Evolutionary conservation across 2,888 invertebrate species (phyloP), one percentile per base, ranked within the genome.

Genomic region (Dicycla oo): DNA sequence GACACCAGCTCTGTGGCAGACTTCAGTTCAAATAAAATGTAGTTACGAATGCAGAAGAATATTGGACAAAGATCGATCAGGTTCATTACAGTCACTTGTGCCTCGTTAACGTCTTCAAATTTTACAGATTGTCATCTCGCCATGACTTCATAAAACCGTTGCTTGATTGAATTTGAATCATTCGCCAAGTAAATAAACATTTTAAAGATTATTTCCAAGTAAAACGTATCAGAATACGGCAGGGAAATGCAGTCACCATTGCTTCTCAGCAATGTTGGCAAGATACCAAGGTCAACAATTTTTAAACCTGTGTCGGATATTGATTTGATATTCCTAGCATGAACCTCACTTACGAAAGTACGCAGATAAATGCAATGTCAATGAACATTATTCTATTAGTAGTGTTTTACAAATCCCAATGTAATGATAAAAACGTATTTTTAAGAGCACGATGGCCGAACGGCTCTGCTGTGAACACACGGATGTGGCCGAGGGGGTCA

Each of bases 401-500:
- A 68, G 10, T 66, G 58, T 58, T 80, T 76, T 51, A 49, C 30
- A 40, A 68, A 72, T 57, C 23, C 57, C 34, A 73, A 82, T 67
- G 54, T 60, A 73, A 65, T 77, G 63, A 71, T 70, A 61, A 73
- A 69, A 51, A 73, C 66, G 26, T 47, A 68, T 81, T 66, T 75
- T 76, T 71, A 63, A 75, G 75, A 71, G 74, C 69, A 68, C 75
- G 79, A 73, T 77, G 72, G 79, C 65, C 68, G 80, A 62, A 51
- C 71, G 69, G 47, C 71, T 73, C 63, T 68, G 43, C 60, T 67
- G 65, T 72, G 66, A 75, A 81, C 88, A 93, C 90, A 88, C 93
- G 94, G 94, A 93, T 93, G 89, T 93, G 90, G 89, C 86, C 87
- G 86, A 83, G 88, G 86, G 92, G 95, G 94, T 95, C 95, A 96